These are phyloP conservation scores for Oceanodroma tethys DNA, from an alignment of 2,113 vertebrate species.

Conservation along the genomic window DNA sequence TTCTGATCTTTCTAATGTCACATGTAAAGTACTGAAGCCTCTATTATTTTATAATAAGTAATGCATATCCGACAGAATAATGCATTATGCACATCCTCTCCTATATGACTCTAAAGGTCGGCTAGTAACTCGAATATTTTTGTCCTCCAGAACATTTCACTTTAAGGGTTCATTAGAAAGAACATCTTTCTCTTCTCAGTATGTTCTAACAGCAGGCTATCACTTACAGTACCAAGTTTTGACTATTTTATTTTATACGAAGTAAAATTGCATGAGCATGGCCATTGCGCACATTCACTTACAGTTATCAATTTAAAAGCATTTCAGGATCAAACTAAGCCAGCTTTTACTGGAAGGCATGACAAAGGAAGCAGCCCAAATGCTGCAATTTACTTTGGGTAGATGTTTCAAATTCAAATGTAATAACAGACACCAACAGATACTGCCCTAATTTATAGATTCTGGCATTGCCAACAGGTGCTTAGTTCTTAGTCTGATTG, in stretches of 20 bases:
- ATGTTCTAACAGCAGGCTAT: conserved; percentile 70
- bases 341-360: conserved; percentile 44
- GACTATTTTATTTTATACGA: conserved; percentile 64
- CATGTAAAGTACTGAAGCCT: conserved; percentile 63
- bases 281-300: conserved; percentile 41
- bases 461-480: conserved; percentile 56
- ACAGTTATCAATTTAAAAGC: conserved; percentile 66
- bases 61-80: conserved; percentile 71
- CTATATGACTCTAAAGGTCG: conserved; percentile 75
- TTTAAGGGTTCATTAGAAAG: conserved; percentile 72
- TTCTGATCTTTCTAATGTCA: conserved; percentile 68
- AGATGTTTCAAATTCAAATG: conserved; percentile 70
- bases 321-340: conserved; percentile 62
- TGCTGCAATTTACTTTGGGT: conserved; percentile 48
- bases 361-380: conserved; percentile 43
- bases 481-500: conserved; percentile 40
- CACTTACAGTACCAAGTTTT: conserved; percentile 51
- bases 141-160: conserved; percentile 71
- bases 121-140: conserved; percentile 70
- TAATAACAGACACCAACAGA: conserved; percentile 61
- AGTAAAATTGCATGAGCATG: conserved; percentile 57
- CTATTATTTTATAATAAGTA: conserved; percentile 76
- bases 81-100: conserved; percentile 70
- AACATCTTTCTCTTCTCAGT: conserved; percentile 65
- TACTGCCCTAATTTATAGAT: conserved; percentile 53